These are phyloP conservation scores for Hormaphis cornu DNA, from an alignment of 1,140 invertebrate genomes.

Conservation along the genomic window DNA sequence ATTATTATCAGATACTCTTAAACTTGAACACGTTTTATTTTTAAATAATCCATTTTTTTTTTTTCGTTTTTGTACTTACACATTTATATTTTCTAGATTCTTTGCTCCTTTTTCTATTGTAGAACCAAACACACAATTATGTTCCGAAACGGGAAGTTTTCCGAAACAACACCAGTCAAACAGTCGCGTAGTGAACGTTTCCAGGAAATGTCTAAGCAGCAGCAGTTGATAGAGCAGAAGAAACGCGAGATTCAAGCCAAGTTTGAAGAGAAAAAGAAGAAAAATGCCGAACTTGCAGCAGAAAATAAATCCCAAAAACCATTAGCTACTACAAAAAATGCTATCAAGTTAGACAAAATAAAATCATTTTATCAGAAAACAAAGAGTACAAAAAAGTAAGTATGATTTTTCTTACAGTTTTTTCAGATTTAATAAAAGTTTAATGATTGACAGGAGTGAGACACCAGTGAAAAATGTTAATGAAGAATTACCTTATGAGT, in stretches of 20 bases:
- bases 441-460: not conserved
- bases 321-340: slow-evolving; percentile 7
- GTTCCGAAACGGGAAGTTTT: slow-evolving; percentile 33
- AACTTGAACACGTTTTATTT: too few species aligned
- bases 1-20: too few species aligned
- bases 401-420: not conserved
- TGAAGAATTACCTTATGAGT: slow-evolving; percentile 20
- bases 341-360: slow-evolving; percentile 23
- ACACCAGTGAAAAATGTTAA: not conserved
- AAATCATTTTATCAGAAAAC: slow-evolving; percentile 29
- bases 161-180: slow-evolving; percentile 31
- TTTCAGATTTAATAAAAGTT: not conserved
- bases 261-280: slow-evolving; percentile 50
- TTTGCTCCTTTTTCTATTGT: not conserved
- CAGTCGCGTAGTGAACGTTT: slow-evolving; percentile 45
- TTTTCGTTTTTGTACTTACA: too few species aligned
- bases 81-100: not conserved
- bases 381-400: not conserved
- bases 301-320: slow-evolving; percentile 26
- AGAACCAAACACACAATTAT: not conserved
- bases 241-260: slow-evolving; percentile 63
- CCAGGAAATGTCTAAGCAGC: slow-evolving; percentile 70
- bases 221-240: slow-evolving; percentile 69
- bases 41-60: too few species aligned
- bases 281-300: slow-evolving; percentile 47